phyloP scores from a whole-genome alignment of 2,797 vertebrate species.

The Hirundo rustica region DNA sequence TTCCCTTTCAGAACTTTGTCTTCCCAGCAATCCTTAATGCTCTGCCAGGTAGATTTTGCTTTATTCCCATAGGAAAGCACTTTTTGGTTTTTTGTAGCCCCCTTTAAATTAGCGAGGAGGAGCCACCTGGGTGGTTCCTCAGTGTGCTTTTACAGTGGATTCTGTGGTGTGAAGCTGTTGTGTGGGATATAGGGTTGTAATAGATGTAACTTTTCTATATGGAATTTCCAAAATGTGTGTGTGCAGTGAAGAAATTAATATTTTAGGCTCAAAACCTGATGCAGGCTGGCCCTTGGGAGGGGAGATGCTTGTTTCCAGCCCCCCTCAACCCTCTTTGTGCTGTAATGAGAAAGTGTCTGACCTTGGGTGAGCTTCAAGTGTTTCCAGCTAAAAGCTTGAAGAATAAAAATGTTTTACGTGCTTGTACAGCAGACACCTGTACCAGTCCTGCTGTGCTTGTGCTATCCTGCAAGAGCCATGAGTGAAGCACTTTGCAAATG shows the following conservation, averaged over 20 bases:
- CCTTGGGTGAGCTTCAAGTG: not conserved
- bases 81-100: not conserved
- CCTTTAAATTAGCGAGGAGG: not conserved
- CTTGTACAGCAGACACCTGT: not conserved
- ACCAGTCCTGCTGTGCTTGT: not conserved
- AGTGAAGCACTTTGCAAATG: not conserved
- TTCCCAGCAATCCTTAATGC: not conserved
- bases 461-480: not conserved
- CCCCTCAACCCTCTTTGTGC: not conserved
- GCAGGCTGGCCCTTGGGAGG: not conserved
- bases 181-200: not conserved
- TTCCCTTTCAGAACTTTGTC: not conserved
- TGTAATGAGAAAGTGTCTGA: not conserved
- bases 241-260: not conserved
- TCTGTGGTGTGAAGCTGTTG: not conserved
- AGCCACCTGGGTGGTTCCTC: not conserved
- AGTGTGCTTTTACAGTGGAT: not conserved
- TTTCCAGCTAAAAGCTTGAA: not conserved
- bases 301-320: not conserved
- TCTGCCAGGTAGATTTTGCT: not conserved
- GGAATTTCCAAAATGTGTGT: not conserved
- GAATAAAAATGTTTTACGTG: not conserved
- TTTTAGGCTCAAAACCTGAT: not conserved
- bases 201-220: fast-evolving
- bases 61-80: not conserved